Evolutionary conservation across 2,888 invertebrate genomes (phyloP).

Genomic region (Syritta pipiens): DNA sequence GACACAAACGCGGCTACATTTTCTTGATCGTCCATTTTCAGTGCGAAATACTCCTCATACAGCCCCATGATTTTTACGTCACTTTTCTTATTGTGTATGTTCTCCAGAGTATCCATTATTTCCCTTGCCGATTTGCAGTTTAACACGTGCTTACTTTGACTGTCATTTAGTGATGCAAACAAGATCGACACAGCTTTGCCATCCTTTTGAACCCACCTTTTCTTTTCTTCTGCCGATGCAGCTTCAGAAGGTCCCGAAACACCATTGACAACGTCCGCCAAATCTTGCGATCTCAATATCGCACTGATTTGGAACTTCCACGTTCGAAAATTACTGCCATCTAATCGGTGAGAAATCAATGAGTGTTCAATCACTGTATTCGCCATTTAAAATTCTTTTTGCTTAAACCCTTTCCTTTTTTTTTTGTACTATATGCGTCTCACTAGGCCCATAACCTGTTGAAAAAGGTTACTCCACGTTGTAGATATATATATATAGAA

Average conservation of each 20-base stretch:
- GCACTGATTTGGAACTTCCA: constrained; percentile 35
- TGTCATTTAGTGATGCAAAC: constrained; percentile 20
- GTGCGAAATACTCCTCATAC: constrained; percentile 26
- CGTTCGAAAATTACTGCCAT: constrained; percentile 23
- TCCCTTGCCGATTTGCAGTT: constrained; percentile 25
- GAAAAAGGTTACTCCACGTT: too few relatives aligned
- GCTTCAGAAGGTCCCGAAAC: not conserved
- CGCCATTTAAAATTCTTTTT: not conserved
- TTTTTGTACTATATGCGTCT: not conserved
- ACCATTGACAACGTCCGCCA: constrained; percentile 16
- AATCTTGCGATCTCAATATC: constrained; percentile 10
- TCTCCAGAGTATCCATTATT: constrained; percentile 22
- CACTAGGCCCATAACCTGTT: constrained; percentile 12
- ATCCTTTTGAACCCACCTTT: constrained; percentile 11
- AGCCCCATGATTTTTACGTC: constrained; percentile 15
- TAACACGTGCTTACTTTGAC: constrained; percentile 11
- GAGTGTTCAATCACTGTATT: constrained; percentile 1
- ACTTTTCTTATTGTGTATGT: not conserved
- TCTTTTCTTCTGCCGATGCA: not conserved
- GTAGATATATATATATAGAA: too few relatives aligned
- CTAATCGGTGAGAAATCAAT: constrained; percentile 20
- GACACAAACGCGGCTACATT: too few relatives aligned
- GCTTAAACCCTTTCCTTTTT: not conserved
- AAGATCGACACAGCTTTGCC: constrained; percentile 31
- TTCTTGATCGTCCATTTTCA: constrained; percentile 23